Base-by-base conservation (phyloP, 1,140 invertebrate genomes). In the Anastatus disparis region DNA sequence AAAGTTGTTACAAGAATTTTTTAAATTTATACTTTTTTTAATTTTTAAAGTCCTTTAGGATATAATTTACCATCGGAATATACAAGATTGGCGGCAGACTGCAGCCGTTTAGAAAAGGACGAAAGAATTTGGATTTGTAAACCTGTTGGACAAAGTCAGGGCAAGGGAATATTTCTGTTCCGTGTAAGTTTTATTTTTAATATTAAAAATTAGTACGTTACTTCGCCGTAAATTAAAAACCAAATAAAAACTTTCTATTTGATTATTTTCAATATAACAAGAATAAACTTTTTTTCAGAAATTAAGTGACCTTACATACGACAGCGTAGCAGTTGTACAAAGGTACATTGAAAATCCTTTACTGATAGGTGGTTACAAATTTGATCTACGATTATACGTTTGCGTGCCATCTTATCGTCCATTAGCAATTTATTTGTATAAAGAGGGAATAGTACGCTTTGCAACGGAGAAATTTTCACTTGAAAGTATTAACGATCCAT, bases 361-460 rank as follows among this genome's bases (percentile, higher is more conserved):
- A 42, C 83, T 96, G 3, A 95, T 96, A 75, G 93, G 93, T 0
- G 93, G 93, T 9, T 95, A 96, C 82, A 96, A 96, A 82, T 95
- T 94, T 76, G 94, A 96, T 85, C 84, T 96, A 27, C 85, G 94
- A 40, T 81, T 96, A 1, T 96, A 96, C 79, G 94, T 95, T 0
- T 89, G 93, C 71, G 92, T 96, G 2, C 93, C 94, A 4, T 95
- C 92, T 0, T 95, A 93, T 74, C 88, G 90, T 44, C 94, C 94
- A 1, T 80, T 95, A 1, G 93, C 93, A 22, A 91, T 95, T 48
- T 96, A 95, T 81, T 79, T 95, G 15, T 95, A 95, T 79, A 91
- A 91, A 70, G 91, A 94, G 74, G 94, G 94, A 7, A 87, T 96
- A 70, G 93, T 91, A 70, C 88, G 94, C 70, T 95, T 93, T 75